These are phyloP conservation scores for Mamestra configurata DNA, from an alignment of 1,140 invertebrate species.

Conservation along the genomic window DNA sequence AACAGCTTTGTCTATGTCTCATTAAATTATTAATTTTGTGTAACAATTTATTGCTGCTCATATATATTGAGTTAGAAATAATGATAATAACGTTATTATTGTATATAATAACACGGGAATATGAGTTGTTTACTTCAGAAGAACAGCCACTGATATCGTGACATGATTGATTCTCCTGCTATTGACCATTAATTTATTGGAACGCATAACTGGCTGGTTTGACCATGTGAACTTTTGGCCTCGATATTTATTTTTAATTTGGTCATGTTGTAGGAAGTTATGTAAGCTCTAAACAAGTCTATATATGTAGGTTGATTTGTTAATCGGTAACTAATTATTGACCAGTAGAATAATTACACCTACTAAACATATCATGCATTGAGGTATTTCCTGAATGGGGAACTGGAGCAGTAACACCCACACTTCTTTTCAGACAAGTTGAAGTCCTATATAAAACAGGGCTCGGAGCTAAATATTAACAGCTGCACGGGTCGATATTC, in stretches of 20 bases:
- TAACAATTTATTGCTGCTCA: constrained; percentile 13
- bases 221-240: constrained; percentile 23
- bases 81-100: constrained; percentile 18
- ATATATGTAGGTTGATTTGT: too few species aligned
- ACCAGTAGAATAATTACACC: too few species aligned
- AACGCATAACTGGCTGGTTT: neutral
- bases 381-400: too few species aligned
- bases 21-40: constrained; percentile 11
- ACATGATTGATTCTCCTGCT: constrained; percentile 27
- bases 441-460: too few species aligned
- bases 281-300: neutral
- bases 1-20: neutral
- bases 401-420: too few species aligned
- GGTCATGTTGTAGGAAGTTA: neutral
- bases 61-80: constrained; percentile 20
- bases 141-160: neutral
- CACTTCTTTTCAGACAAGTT: too few species aligned
- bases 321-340: too few species aligned
- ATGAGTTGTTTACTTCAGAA: constrained; percentile 29
- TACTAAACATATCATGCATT: too few species aligned
- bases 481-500: too few species aligned
- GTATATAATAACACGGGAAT: constrained; percentile 2
- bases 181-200: constrained; percentile 10
- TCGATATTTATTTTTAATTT: constrained; percentile 2
- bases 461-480: too few species aligned